Percentiles rank a stretch among this genome's conserved stretches.
Evolutionary conservation across 2,888 invertebrate genomes (phyloP).

Genomic region (Rhimphoctona megacephalus): DNA sequence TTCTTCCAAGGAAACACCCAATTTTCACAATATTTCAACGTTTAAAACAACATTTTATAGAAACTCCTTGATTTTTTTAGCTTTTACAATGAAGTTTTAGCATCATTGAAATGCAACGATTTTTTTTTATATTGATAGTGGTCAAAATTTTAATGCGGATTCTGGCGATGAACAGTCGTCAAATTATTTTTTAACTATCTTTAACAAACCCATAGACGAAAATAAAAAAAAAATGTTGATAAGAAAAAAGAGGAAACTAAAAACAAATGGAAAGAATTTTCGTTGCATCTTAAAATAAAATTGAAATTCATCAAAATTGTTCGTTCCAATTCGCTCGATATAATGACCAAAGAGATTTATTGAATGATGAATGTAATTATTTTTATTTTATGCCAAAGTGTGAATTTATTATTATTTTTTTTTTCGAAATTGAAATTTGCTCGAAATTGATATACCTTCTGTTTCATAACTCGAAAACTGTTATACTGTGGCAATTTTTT

Average conservation of each 20-base stretch:
- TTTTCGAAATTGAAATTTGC: not conserved
- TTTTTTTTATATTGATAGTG: too few relatives aligned
- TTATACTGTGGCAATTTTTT: conserved; percentile 82
- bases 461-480: conserved; percentile 83
- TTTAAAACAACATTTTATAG: not conserved
- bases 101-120: too few relatives aligned
- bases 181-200: too few relatives aligned
- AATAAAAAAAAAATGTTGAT: too few relatives aligned
- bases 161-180: too few relatives aligned
- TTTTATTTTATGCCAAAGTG: not conserved
- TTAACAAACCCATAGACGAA: too few relatives aligned
- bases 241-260: too few relatives aligned
- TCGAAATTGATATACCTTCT: conserved; percentile 77
- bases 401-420: not conserved
- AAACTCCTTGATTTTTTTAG: not conserved
- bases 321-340: not conserved
- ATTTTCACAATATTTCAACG: not conserved
- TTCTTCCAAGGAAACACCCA: too few relatives aligned
- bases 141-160: too few relatives aligned
- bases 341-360: not conserved
- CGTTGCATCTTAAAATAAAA: not conserved
- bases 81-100: not conserved
- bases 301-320: not conserved
- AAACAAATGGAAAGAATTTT: not conserved
- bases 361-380: not conserved